Base-by-base conservation (phyloP, 2,113 vertebrate genomes). In the Rhinichthys klamathensis region DNA sequence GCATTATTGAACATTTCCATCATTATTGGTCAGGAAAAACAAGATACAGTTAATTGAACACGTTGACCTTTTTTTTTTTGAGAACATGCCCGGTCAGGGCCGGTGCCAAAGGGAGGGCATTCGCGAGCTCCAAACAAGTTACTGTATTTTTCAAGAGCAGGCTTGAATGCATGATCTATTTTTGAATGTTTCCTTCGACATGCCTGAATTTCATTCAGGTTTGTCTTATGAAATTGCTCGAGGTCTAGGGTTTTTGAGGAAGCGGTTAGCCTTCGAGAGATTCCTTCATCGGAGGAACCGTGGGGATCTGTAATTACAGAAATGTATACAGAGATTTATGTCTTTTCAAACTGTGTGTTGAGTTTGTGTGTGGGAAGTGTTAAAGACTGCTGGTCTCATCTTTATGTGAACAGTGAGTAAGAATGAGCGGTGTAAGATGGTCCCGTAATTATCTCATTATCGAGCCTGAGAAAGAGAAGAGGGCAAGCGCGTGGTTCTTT, bases 391-490 rank as follows among this genome's bases (percentile, higher is more conserved):
- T 41, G 35, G 60, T 56, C 76, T 73, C 67, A 54, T 67, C 41
- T 83, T 84, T 44, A 86, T 77, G 8, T 88, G 88, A 90, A 67
- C 89, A 77, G 87, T 69, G 84, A n/a, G 77, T 88, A 92, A 92
- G 89, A 94, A 92, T 87, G 87, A 90, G 82, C 41, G 76, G 87
- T 91, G 87, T 90, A 89, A 70, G 80, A 89, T 82, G 87, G 88
- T 89, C 90, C 89, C 76, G 83, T 92, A 94, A 93, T 93, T 91
- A 92, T 93, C 86, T 91, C 86, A 89, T 94, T 92, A 92, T 89
- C 83, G 87, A 21, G 27, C 54, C 25, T 80, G 56, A 89, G 89
- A 92, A 89, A 85, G 44, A 65, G 49, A 82, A 70, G 67, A 72
- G 67, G 49, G 54, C 77, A 46, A 90, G 72, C 61, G 46, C 82